Percentiles rank a stretch among this genome's conserved stretches.
Evolutionary conservation across 2,888 invertebrate genomes (phyloP).

Genomic region (Volucella zonaria): DNA sequence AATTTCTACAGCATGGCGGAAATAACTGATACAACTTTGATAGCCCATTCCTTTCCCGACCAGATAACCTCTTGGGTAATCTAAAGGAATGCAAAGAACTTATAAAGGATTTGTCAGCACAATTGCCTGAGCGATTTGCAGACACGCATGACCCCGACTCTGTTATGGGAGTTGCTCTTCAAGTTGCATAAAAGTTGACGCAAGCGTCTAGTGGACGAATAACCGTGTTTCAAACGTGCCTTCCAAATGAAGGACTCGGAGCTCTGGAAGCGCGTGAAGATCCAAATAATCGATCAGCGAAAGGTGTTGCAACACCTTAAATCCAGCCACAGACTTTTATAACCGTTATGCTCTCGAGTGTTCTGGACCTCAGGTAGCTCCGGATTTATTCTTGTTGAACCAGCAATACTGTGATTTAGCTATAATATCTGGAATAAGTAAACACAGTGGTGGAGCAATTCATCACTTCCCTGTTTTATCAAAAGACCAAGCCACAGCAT

Average conservation of each 20-base stretch:
- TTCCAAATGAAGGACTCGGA: conserved; percentile 95
- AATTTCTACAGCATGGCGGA: conserved; percentile 97
- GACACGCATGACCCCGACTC: conserved; percentile 88
- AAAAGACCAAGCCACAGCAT: conserved; percentile 87
- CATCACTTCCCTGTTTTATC: conserved; percentile 96
- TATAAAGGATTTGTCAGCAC: conserved; percentile 88
- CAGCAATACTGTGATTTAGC: conserved; percentile 97
- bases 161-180: conserved; percentile 95
- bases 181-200: conserved; percentile 96
- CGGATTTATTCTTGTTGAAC: conserved; percentile 97
- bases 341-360: conserved; percentile 98
- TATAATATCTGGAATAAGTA: conserved; percentile 95
- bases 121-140: conserved; percentile 90
- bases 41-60: conserved; percentile 96
- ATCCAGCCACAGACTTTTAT: conserved; percentile 98
- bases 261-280: conserved; percentile 93
- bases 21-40: conserved; percentile 93
- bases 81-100: conserved; percentile 92
- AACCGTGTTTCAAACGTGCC: conserved; percentile 95
- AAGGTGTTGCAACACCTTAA: conserved; percentile 93
- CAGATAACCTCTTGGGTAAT: conserved; percentile 96
- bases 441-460: conserved; percentile 96
- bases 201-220: conserved; percentile 96
- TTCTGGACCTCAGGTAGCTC: conserved; percentile 97
- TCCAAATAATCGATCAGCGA: conserved; percentile 91